Percentiles rank a stretch among this genome's conserved stretches.
These are phyloP conservation scores for Ochotona curzoniae DNA, from an alignment of 2,113 vertebrate species.

Conservation along the genomic window DNA sequence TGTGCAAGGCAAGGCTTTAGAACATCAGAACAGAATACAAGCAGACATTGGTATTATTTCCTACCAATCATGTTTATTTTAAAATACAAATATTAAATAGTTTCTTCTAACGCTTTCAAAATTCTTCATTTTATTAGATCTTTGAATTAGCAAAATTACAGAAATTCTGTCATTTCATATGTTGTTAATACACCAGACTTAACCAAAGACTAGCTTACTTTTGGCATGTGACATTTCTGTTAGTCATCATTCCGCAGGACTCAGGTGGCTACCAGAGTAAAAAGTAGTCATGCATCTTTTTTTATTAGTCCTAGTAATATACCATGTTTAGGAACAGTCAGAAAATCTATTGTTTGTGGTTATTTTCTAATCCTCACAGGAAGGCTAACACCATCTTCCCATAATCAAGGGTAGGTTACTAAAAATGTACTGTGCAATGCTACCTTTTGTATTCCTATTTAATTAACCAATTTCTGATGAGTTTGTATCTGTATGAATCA, in stretches of 20 bases:
- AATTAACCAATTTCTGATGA: neutral
- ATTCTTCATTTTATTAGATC: neutral
- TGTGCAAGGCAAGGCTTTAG: neutral
- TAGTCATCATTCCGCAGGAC: neutral
- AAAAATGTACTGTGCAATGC: neutral
- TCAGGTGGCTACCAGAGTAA: neutral
- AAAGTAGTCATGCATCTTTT: neutral
- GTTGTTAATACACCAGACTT: neutral
- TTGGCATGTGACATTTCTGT: neutral
- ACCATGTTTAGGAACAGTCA: constrained; percentile 5
- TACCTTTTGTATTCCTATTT: neutral
- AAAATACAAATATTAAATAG: constrained; percentile 18
- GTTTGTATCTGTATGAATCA: neutral
- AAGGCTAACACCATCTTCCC: constrained; percentile 52
- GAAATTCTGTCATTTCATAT: neutral
- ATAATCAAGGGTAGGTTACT: constrained; percentile 29
- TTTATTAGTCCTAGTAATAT: constrained; percentile 11
- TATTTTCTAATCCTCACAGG: constrained; percentile 12
- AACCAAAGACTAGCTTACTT: neutral
- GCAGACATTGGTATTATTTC: neutral
- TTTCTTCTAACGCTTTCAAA: neutral
- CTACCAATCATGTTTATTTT: neutral
- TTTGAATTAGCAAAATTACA: neutral
- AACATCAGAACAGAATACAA: neutral
- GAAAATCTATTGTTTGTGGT: neutral